Evolutionary conservation across 2,888 invertebrate genomes (phyloP).

Genomic region (Oeneis ivallda): DNA sequence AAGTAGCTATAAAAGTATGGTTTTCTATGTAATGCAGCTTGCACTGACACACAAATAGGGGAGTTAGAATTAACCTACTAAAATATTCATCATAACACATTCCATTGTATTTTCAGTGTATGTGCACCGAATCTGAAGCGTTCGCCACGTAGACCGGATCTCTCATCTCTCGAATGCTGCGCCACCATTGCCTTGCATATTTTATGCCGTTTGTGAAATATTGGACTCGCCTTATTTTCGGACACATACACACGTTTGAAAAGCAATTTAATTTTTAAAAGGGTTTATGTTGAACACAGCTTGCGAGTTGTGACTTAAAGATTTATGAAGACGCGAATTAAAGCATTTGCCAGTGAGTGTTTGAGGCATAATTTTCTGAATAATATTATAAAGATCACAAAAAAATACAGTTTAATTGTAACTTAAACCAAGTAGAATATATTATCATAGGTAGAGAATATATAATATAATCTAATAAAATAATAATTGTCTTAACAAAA

Average conservation of each 20-base stretch:
- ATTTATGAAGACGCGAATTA: neutral
- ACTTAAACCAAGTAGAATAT: neutral
- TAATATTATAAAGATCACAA: too few species aligned
- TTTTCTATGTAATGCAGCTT: neutral
- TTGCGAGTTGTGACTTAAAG: neutral
- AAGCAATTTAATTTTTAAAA: neutral
- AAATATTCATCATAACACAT: constrained; percentile 18
- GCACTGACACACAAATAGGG: neutral
- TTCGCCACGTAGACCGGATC: constrained; percentile 23
- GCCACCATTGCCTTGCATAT: constrained; percentile 25
- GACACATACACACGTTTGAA: neutral
- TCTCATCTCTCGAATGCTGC: constrained; percentile 16
- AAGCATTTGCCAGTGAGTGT: neutral
- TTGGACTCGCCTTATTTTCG: constrained; percentile 12
- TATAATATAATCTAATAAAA: too few species aligned
- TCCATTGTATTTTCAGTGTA: constrained; percentile 17
- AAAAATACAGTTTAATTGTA: neutral
- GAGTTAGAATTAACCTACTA: neutral
- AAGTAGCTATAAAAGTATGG: neutral
- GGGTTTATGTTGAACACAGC: neutral
- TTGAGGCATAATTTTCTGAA: neutral
- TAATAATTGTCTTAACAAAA: neutral
- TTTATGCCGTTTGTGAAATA: constrained; percentile 20
- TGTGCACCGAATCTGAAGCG: constrained; percentile 19
- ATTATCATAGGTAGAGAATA: too few species aligned